phyloP scores from a whole-genome alignment of 2,113 vertebrate genomes.

The Eurystomus gularis region DNA sequence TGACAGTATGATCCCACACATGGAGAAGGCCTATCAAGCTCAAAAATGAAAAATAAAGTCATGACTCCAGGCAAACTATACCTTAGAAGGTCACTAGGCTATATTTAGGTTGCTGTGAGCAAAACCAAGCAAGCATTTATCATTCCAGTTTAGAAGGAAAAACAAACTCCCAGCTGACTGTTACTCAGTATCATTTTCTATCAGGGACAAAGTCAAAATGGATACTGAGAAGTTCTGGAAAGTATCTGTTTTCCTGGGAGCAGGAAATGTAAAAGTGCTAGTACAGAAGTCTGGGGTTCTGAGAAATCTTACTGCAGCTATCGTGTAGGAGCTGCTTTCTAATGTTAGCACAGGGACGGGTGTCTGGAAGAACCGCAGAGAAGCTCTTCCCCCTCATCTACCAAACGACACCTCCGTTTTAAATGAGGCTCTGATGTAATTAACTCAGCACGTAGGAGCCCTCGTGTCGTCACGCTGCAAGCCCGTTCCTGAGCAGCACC shows the following conservation, averaged over 20 bases:
- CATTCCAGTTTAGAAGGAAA: background rate
- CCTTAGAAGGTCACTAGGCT: background rate
- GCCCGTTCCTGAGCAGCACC: accelerated
- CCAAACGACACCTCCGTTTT: background rate
- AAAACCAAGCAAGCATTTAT: background rate
- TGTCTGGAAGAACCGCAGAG: background rate
- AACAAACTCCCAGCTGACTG: background rate
- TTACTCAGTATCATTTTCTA: background rate
- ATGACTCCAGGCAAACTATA: background rate
- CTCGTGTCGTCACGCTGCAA: background rate
- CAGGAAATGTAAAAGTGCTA: background rate
- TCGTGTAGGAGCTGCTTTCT: accelerated
- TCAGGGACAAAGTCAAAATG: background rate
- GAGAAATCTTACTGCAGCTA: background rate
- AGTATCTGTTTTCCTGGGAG: background rate
- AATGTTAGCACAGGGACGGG: background rate
- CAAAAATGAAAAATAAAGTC: background rate
- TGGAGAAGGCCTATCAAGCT: background rate
- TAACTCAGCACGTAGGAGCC: background rate
- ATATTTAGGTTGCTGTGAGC: background rate
- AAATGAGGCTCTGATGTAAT: background rate
- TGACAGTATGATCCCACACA: background rate
- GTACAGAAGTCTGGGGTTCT: background rate
- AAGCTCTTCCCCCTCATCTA: background rate
- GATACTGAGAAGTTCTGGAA: background rate